Evolutionary conservation across 2,797 vertebrate genomes (phyloP).

Genomic region (Pseudomugil tenellus): DNA sequence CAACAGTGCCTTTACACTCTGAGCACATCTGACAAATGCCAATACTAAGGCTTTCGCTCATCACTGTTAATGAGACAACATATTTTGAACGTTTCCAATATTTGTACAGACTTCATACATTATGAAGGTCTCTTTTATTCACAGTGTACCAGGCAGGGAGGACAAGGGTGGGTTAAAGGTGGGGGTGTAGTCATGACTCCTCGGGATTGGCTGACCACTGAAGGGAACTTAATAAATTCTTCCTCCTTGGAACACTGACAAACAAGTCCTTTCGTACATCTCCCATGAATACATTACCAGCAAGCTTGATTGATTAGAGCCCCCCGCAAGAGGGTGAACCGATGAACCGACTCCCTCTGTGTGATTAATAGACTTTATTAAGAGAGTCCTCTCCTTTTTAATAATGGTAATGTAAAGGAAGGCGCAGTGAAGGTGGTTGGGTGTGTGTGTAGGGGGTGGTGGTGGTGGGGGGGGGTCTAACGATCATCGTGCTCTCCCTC

Average conservation of each 20-base stretch:
- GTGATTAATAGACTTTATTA: slow-evolving; percentile 90
- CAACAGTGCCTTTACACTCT: slow-evolving; percentile 75
- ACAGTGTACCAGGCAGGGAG: slow-evolving; percentile 33
- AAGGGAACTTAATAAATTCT: slow-evolving; percentile 85
- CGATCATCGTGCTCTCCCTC: slow-evolving; percentile 69
- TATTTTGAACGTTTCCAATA: slow-evolving; percentile 81
- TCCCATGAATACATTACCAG: slow-evolving; percentile 84
- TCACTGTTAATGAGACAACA: slow-evolving; percentile 82
- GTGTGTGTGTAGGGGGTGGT: slow-evolving; percentile 24
- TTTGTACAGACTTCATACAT: slow-evolving; percentile 77
- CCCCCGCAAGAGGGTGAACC: slow-evolving; percentile 78
- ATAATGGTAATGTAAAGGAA: slow-evolving; percentile 84
- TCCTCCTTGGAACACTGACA: slow-evolving; percentile 85
- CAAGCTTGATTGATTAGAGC: slow-evolving; percentile 84
- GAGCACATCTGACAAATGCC: slow-evolving; percentile 78
- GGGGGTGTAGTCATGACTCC: slow-evolving; percentile 60
- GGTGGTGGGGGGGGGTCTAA: slow-evolving; percentile 59
- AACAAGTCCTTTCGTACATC: slow-evolving; percentile 84
- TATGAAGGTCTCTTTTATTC: slow-evolving; percentile 68
- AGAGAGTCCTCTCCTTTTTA: slow-evolving; percentile 84
- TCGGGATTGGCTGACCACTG: slow-evolving; percentile 71
- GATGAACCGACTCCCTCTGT: slow-evolving; percentile 80
- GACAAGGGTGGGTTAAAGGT: slow-evolving; percentile 55
- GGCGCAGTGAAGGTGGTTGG: slow-evolving; percentile 29
- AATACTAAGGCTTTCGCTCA: slow-evolving; percentile 72